phyloP scores from a whole-genome alignment of 2,113 vertebrate species.

The Rallus limicola region DNA sequence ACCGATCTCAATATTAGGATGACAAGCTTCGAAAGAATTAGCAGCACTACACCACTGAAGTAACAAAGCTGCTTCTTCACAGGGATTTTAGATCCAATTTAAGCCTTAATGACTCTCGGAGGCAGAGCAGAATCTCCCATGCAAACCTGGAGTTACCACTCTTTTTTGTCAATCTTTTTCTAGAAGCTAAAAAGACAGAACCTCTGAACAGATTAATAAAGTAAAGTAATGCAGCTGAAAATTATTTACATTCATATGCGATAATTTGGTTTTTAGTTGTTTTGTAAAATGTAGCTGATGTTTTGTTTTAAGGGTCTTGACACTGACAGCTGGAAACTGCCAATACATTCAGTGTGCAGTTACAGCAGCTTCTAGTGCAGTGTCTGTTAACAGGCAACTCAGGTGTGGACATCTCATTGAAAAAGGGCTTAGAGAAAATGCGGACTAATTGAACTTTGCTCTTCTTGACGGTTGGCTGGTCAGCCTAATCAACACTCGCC shows the following conservation, averaged over 20 bases:
- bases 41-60: not conserved
- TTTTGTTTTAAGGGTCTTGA: not conserved
- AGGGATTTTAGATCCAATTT: not conserved
- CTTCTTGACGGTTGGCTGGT: not conserved
- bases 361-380: not conserved
- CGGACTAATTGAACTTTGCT: not conserved
- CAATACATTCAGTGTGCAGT: not conserved
- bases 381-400: not conserved
- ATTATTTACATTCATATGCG: not conserved
- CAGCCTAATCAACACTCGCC: not conserved
- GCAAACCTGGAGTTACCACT: not conserved
- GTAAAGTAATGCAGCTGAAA: not conserved
- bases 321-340: not conserved
- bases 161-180: not conserved
- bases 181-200: not conserved
- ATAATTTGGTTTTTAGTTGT: not conserved
- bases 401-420: not conserved
- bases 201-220: not conserved
- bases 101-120: not conserved
- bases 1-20: not conserved
- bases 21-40: not conserved
- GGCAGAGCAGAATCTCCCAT: not conserved
- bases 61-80: not conserved
- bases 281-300: not conserved
- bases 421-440: not conserved